Evolutionary conservation across 2,888 invertebrate genomes (phyloP).

Genomic region (Cataglyphis livida): DNA sequence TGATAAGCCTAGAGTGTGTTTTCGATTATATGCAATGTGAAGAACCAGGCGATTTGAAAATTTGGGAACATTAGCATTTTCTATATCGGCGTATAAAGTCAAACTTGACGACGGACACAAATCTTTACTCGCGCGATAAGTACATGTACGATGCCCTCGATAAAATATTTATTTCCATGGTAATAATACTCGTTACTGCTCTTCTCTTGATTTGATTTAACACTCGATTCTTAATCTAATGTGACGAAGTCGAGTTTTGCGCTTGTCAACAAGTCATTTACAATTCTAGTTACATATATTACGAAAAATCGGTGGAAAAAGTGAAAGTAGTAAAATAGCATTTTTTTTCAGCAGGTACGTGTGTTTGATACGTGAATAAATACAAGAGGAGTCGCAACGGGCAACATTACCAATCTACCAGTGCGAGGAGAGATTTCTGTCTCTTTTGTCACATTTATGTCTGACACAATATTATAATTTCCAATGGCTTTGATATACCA

Average conservation of each 20-base stretch:
- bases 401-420: constrained; percentile 70
- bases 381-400: constrained; percentile 72
- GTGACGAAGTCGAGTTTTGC: constrained; percentile 65
- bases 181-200: constrained; percentile 70
- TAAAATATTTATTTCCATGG: constrained; percentile 64
- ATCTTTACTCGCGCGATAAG: constrained; percentile 75
- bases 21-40: constrained; percentile 61
- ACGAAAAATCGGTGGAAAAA: constrained; percentile 76
- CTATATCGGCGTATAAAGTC: constrained; percentile 57
- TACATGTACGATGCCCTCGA: constrained; percentile 64
- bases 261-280: constrained; percentile 68
- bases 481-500: constrained; percentile 81
- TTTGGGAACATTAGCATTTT: constrained; percentile 78
- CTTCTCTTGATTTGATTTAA: constrained; percentile 70
- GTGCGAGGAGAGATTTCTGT: constrained; percentile 75
- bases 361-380: constrained; percentile 73
- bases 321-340: constrained; percentile 82
- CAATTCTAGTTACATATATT: constrained; percentile 70
- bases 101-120: constrained; percentile 69
- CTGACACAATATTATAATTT: constrained; percentile 76
- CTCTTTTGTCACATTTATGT: constrained; percentile 70
- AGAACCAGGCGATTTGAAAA: constrained; percentile 80
- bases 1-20: constrained; percentile 53
- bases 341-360: constrained; percentile 72
- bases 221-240: constrained; percentile 72